These are phyloP conservation scores for Sigmodon hispidus DNA, from an alignment of 2,113 vertebrate genomes.

Conservation along the genomic window DNA sequence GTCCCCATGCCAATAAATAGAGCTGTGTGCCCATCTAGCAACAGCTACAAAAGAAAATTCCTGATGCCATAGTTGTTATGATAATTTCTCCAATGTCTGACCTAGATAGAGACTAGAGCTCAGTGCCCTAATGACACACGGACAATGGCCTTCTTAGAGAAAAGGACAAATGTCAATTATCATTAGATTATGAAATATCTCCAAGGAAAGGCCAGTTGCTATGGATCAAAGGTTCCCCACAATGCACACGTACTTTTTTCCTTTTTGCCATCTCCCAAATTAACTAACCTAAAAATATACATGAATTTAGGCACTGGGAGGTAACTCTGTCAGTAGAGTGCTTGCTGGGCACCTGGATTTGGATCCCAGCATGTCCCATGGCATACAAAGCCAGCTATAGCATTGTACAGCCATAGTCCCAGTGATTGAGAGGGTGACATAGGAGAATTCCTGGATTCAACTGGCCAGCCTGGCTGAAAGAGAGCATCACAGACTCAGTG, in stretches of 20 bases:
- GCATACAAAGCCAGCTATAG: background rate
- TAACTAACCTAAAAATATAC: background rate
- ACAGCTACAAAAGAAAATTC: constrained; percentile 48
- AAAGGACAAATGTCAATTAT: constrained; percentile 55
- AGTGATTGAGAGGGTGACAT: background rate
- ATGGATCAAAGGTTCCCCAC: background rate
- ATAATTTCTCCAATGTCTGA: constrained; percentile 53
- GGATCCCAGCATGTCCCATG: background rate
- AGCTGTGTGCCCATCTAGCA: background rate
- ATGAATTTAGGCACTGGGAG: background rate
- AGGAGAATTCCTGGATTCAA: background rate
- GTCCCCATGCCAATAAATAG: background rate
- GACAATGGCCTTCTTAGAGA: background rate
- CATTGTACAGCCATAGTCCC: background rate
- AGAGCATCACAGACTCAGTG: background rate
- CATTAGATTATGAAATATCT: constrained; percentile 32
- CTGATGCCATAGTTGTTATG: constrained; percentile 5
- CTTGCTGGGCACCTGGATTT: background rate
- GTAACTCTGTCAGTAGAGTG: background rate
- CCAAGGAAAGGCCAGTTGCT: background rate
- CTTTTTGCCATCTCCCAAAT: constrained; percentile 25
- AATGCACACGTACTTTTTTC: background rate
- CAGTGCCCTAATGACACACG: constrained; percentile 1
- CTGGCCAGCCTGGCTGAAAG: background rate
- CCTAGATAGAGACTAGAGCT: background rate